Evolutionary conservation across 2,113 vertebrate genomes (phyloP), one percentile per base, ranked within the genome.

Genomic region (rabbit (Oryctolagus cuniculus)): DNA sequence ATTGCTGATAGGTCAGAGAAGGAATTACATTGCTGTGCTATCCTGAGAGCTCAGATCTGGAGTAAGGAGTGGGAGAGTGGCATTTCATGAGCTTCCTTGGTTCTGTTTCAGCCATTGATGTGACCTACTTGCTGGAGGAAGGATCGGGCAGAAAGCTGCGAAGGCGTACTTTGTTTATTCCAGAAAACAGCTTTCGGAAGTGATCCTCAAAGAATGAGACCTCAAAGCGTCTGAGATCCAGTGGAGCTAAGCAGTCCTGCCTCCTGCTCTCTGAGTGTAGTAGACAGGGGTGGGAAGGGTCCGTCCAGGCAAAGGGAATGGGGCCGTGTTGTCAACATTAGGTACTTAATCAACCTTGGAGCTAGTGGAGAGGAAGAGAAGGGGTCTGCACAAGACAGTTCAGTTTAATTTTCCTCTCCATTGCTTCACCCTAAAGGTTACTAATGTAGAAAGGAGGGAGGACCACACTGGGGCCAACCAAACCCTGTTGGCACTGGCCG

Each of bases 41-140:
- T 53, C 55, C 53, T 78, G 69, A 55, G 89, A 72, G 44, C 36
- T 75, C 49, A 78, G 11, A 61, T 77, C 64, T 64, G 79, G 49
- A 73, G 9, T 27, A 44, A 72, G 58, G 24, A 67, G 34, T 38
- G 9, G 66, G 25, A 87, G 67, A 63, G 61, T 38, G 61, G 17
- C 34, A 51, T 67, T 64, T 95, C 61, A 94, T 82, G 77, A 5
- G 38, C 38, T 0, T 87, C 58, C 49, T 93, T n/a, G 94, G 74
- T 55, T 98, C 82, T 97, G 5, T 96, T 95, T 97, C 98, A 99
- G 99, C 99, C 95, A 99, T 99, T 29, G 99, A 99, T n/a, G 99
- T 99, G 98, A 99, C 99, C 6, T 99, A 99, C 97, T 98, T 99
- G 97, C 98, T 99, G 88, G 99, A 99, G 98, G 99, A 99, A 97